phyloP scores from a whole-genome alignment of 2,113 vertebrate species.

The Pipa parva region DNA sequence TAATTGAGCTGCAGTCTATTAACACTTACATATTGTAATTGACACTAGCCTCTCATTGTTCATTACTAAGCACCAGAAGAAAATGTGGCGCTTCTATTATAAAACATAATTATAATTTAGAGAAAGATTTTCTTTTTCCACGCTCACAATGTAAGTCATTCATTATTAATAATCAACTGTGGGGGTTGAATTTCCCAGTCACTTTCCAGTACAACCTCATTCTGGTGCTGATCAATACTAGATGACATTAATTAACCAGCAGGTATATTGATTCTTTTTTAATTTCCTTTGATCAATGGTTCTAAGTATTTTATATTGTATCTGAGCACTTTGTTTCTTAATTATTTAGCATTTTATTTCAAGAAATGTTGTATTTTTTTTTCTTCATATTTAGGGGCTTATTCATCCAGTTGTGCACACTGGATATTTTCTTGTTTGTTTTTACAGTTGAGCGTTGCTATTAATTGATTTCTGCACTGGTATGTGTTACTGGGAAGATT shows the following conservation, averaged over 20 bases:
- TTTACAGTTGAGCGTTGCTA: no score
- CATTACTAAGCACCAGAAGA: background rate
- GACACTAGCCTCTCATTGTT: background rate
- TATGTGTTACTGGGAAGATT: no score
- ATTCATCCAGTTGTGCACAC: no score
- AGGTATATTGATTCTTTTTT: background rate
- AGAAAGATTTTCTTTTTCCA: no score
- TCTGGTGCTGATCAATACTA: constrained; percentile 4
- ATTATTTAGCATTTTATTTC: no score
- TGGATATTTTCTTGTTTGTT: no score
- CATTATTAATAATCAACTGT: constrained; percentile 9
- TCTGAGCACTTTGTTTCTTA: no score
- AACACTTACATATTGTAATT: background rate
- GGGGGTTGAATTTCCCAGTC: background rate
- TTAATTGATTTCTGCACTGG: no score
- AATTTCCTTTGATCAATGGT: background rate
- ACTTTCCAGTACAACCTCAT: background rate
- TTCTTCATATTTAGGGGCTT: no score
- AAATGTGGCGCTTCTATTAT: background rate
- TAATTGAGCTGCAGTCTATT: background rate
- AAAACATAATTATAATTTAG: no score
- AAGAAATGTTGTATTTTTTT: no score
- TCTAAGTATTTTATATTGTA: background rate
- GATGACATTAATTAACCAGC: constrained; percentile 7
- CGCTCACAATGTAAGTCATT: background rate